phyloP scores from a whole-genome alignment of 2,888 invertebrate species.

The Microctonus brassicae region DNA sequence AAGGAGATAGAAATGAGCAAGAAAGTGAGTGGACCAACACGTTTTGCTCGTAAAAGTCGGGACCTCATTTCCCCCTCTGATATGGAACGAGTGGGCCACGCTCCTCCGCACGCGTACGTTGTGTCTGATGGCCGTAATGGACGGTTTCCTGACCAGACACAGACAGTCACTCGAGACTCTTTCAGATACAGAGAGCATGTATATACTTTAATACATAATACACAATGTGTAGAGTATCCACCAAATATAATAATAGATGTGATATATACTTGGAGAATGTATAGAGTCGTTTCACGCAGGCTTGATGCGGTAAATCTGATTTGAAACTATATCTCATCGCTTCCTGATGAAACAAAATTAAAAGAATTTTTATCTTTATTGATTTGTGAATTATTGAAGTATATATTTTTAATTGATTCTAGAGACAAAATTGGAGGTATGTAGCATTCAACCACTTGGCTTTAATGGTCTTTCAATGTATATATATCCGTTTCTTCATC shows the following conservation, averaged over 20 bases:
- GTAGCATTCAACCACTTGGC: background rate
- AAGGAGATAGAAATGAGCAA: slow-evolving; percentile 26
- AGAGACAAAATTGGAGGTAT: background rate
- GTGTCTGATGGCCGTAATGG: slow-evolving; percentile 62
- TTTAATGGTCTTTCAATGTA: background rate
- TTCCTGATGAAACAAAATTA: background rate
- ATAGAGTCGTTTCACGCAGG: background rate
- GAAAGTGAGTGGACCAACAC: slow-evolving; percentile 11
- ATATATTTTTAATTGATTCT: background rate
- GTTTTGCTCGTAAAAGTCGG: slow-evolving; percentile 25
- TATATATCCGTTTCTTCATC: background rate
- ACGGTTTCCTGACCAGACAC: slow-evolving; percentile 63
- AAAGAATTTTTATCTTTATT: background rate
- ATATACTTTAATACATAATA: background rate
- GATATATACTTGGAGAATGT: too few species aligned
- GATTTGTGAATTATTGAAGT: background rate
- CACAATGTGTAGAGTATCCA: background rate
- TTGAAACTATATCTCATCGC: background rate
- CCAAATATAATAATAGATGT: too few species aligned
- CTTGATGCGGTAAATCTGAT: background rate
- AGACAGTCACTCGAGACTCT: slow-evolving; percentile 27
- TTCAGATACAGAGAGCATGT: background rate
- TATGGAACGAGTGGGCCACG: slow-evolving; percentile 35
- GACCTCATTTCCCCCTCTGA: slow-evolving; percentile 43
- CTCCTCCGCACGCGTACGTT: slow-evolving; percentile 41